Evolutionary conservation across 30 jellyfish, hydroid and myxozoan genomes (phyloP).

Genomic region (Kudoa iwatai): DNA sequence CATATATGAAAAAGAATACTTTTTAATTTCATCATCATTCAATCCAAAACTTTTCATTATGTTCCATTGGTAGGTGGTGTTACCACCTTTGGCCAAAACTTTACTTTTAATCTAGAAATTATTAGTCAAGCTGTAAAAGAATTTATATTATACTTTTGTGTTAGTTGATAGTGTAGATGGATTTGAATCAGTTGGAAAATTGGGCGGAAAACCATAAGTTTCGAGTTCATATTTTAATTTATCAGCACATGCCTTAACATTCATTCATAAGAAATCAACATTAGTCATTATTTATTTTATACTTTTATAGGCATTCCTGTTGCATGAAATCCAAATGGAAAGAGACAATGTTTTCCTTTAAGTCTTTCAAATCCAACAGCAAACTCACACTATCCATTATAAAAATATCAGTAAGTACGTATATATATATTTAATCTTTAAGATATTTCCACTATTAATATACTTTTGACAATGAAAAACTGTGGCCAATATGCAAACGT

Average conservation of each 20-base stretch:
- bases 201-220: conserved; percentile 69
- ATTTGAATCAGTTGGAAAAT: conserved; percentile 8
- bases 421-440: background rate
- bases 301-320: conserved; percentile 98
- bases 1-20: conserved; percentile 5
- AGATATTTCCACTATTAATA: background rate
- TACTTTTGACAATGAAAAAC: conserved; percentile 45
- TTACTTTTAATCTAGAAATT: conserved; percentile 40
- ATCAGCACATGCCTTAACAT: conserved; percentile 69
- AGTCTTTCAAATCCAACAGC: conserved; percentile 88
- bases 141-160: background rate
- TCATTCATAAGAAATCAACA: background rate
- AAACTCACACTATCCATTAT: conserved; percentile 3
- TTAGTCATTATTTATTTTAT: background rate
- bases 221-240: conserved; percentile 62
- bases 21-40: conserved; percentile 28
- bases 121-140: background rate
- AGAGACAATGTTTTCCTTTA: conserved; percentile 59
- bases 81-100: conserved; percentile 88
- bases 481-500: conserved; percentile 75
- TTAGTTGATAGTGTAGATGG: background rate
- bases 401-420: background rate
- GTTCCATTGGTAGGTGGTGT: conserved; percentile 65
- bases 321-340: conserved; percentile 94
- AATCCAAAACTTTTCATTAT: conserved; percentile 39